phyloP scores from a whole-genome alignment of 2,797 vertebrate genomes.

The Lepus townsendii region DNA sequence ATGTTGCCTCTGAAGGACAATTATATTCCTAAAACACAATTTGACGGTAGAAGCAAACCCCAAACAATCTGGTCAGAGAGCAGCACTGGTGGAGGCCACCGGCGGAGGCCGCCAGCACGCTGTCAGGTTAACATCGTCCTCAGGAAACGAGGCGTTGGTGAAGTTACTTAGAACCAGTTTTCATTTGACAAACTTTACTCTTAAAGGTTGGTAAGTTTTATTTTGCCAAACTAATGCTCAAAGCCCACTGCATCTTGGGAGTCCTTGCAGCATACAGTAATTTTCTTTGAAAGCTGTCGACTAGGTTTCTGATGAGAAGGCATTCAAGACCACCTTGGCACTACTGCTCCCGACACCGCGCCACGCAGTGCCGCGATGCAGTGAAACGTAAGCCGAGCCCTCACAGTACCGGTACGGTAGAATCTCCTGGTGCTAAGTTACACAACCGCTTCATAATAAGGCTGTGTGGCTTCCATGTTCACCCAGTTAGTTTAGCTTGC shows the following conservation, averaged over 20 bases:
- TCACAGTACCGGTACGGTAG: neutral
- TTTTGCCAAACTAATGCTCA: constrained; percentile 11
- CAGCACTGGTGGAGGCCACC: neutral
- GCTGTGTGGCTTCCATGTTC: neutral
- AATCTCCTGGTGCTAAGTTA: neutral
- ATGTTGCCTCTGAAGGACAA: constrained; percentile 7
- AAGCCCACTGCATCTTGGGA: neutral
- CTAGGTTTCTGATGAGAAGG: neutral
- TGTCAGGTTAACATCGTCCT: neutral
- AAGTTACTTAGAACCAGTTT: neutral
- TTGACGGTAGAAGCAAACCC: neutral
- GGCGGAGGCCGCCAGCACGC: constrained; percentile 19
- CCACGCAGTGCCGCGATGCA: neutral
- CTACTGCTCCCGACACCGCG: neutral
- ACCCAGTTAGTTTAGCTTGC: neutral
- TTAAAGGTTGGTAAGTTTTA: neutral
- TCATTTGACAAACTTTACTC: neutral
- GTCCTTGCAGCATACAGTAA: neutral
- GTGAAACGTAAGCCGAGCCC: neutral
- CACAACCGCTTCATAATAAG: neutral
- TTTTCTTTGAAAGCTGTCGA: constrained; percentile 1
- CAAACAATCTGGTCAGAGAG: neutral
- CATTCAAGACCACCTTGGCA: neutral
- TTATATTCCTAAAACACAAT: constrained; percentile 28
- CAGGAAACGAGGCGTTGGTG: neutral